A percentile compares a stretch with the other conserved stretches of the same genome.
Conservation (phyloP, 2,797 vertebrate genomes). For the Sebastolobus alascanus region DNA sequence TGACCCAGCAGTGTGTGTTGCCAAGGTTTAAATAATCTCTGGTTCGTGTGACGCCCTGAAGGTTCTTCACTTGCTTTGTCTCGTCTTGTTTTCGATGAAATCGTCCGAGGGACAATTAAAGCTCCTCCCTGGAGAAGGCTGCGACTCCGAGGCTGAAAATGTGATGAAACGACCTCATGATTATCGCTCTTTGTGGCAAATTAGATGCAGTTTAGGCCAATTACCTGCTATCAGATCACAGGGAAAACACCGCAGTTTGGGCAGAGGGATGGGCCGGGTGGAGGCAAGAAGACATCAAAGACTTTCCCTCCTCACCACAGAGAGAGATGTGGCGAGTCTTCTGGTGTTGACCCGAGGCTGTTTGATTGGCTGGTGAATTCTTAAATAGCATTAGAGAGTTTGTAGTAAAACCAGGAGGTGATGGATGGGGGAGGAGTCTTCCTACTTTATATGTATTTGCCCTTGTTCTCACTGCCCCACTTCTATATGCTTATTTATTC, state of each 20-base stretch:
- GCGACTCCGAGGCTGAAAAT: not conserved
- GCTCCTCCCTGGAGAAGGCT: conserved; percentile 1
- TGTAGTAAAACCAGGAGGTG: not conserved
- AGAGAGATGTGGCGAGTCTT: conserved; percentile 8
- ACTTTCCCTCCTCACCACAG: conserved; percentile 1
- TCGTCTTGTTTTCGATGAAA: not conserved
- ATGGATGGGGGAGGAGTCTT: not conserved
- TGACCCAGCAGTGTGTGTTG: not conserved
- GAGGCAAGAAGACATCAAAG: conserved; percentile 20
- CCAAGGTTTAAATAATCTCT: not conserved
- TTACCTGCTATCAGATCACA: conserved; percentile 89
- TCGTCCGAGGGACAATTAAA: not conserved
- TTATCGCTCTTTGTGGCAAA: conserved; percentile 87
- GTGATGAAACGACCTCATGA: conserved; percentile 80
- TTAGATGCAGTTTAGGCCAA: conserved; percentile 89
- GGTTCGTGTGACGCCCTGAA: not conserved
- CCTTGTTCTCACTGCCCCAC: not conserved
- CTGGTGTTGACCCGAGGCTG: conserved; percentile 1
- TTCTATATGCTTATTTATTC: not conserved
- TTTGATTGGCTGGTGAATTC: conserved; percentile 3
- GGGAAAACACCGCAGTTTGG: conserved; percentile 64
- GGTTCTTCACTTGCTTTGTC: not conserved
- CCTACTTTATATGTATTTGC: not conserved
- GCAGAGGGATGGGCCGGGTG: not conserved
- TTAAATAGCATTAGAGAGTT: not conserved